These are phyloP conservation scores for Macrocentrus cingulum DNA, from an alignment of 1,140 invertebrate species.

Conservation along the genomic window DNA sequence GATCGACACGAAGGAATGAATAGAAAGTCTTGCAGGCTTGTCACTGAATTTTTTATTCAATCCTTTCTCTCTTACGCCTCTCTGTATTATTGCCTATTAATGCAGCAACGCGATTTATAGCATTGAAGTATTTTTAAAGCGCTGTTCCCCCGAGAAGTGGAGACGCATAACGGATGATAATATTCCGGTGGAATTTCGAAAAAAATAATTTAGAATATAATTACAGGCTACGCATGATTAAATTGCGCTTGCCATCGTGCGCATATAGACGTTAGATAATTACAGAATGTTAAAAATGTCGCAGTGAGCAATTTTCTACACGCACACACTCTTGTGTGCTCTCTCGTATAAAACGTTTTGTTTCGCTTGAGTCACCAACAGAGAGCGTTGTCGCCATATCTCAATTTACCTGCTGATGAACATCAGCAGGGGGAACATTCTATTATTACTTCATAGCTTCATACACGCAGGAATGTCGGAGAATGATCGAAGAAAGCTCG, in stretches of 20 bases:
- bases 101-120: neutral
- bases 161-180: too few species aligned
- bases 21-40: slow-evolving; percentile 16
- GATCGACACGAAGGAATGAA: slow-evolving; percentile 11
- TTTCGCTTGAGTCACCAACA: slow-evolving; percentile 17
- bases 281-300: too few species aligned
- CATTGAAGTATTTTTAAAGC: too few species aligned
- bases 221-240: neutral
- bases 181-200: too few species aligned
- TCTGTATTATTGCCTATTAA: too few species aligned
- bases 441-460: too few species aligned
- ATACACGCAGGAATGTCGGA: slow-evolving; percentile 16
- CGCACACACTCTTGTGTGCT: too few species aligned
- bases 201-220: too few species aligned
- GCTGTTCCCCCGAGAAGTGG: too few species aligned
- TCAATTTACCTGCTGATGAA: slow-evolving; percentile 33
- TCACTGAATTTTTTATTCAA: slow-evolving; percentile 13
- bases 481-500: slow-evolving; percentile 5
- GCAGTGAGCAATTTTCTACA: too few species aligned
- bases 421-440: slow-evolving; percentile 32
- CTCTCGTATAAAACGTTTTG: slow-evolving; percentile 14
- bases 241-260: too few species aligned
- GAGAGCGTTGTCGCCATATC: slow-evolving; percentile 32
- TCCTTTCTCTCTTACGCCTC: slow-evolving; percentile 8
- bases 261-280: too few species aligned